Conservation (phyloP, 2,113 vertebrate species). For the Nycticryphes semicollaris region DNA sequence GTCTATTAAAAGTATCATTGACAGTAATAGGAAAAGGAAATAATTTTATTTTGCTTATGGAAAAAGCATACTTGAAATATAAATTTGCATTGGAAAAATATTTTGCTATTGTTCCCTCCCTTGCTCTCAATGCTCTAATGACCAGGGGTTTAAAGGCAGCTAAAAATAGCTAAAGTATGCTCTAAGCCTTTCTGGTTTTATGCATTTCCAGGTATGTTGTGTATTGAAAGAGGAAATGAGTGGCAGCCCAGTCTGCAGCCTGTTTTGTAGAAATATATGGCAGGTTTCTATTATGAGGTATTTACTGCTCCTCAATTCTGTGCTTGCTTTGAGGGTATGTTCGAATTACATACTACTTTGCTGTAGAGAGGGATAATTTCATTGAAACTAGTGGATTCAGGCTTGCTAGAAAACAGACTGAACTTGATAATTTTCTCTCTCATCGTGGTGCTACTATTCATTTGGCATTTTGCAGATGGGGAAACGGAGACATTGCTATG, state of each 20-base stretch:
- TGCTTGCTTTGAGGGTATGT: neutral
- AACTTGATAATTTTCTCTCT: slow-evolving; percentile 20
- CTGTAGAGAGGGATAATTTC: slow-evolving; percentile 28
- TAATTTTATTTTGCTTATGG: neutral
- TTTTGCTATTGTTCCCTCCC: neutral
- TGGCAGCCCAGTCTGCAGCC: neutral
- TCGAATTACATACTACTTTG: slow-evolving; percentile 4
- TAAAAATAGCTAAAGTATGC: neutral
- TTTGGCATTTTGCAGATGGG: slow-evolving; percentile 8
- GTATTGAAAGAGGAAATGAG: slow-evolving; percentile 8
- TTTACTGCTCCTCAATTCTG: slow-evolving; percentile 26
- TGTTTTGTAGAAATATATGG: slow-evolving; percentile 18
- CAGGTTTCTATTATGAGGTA: slow-evolving; percentile 16
- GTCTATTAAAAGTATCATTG: neutral
- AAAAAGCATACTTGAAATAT: neutral
- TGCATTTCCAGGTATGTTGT: neutral
- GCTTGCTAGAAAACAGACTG: neutral
- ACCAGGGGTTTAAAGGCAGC: neutral
- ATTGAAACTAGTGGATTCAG: neutral
- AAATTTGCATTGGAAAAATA: slow-evolving; percentile 4
- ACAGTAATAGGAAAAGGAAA: neutral
- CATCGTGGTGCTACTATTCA: neutral
- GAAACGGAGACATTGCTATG: neutral
- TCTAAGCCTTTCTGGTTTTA: neutral
- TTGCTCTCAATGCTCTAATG: neutral